Base-by-base conservation (phyloP, 2,888 invertebrate genomes). In the Diaperis boleti region DNA sequence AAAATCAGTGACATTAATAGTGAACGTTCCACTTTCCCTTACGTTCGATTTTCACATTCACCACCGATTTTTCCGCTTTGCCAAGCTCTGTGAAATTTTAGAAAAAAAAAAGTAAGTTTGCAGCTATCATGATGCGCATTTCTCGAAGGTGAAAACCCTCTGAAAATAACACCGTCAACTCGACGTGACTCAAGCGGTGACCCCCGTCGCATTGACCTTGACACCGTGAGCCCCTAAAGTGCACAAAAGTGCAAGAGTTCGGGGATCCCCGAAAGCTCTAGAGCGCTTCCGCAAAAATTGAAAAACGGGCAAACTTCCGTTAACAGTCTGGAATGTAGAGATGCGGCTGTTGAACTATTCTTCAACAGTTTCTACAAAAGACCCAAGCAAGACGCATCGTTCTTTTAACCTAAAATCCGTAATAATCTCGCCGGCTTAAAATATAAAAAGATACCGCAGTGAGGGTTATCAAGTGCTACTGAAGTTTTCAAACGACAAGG, bases 281-380 rank as follows among this genome's bases (percentile, higher is more conserved):
- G n/a, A n/a, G 41, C 41, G 41, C 41, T 41, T 13, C 35, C 35
- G n/a, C n/a, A n/a, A n/a, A n/a, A n/a, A n/a, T n/a, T 35, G 14
- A 35, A 35, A 35, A n/a, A 35, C n/a, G 50, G 50, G 41, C 56
- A 35, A 70, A 72, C 72, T 72, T 72, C 72, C 72, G 72, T 71
- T 70, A 70, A 70, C 65, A 69, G 59, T 54, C 68, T 67, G 68
- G 66, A 65, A 70, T 69, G 69, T 66, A 63, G 68, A 69, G 66
- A 70, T 69, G 69, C 72, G 72, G 72, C 72, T 72, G 70, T 72
- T 72, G 72, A 72, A 72, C 72, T 31, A 45, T 69, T 68, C 68
- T 65, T 66, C 69, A 64, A 64, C 67, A 61, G 54, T 66, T 45
- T 62, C 59, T 54, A 65, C 62, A 67, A 67, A 67, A 67, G 65